Conservation (phyloP, 2,888 invertebrate species). For the Rhyacophila evoluta region DNA sequence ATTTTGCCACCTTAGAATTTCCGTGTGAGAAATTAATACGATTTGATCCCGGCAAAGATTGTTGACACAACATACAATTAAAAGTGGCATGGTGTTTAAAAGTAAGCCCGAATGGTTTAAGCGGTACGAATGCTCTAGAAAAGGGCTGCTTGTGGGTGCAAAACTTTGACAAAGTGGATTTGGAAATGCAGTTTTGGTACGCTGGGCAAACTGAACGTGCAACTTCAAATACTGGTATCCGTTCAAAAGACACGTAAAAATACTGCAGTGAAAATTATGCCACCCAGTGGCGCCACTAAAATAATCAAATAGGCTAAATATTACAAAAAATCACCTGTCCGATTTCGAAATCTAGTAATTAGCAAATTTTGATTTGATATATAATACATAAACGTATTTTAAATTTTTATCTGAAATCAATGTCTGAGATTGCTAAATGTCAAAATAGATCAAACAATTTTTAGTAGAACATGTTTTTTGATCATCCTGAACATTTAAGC, state of each 20-base stretch:
- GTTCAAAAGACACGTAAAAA: not conserved
- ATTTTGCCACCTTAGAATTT: not conserved
- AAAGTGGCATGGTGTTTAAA: not conserved
- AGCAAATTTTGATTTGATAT: too few species aligned
- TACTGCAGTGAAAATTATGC: not conserved
- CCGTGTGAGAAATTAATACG: not conserved
- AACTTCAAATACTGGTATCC: slow-evolving; percentile 11
- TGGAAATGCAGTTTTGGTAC: not conserved
- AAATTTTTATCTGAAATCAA: too few species aligned
- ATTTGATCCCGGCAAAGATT: not conserved
- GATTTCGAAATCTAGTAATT: too few species aligned
- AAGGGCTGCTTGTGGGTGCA: not conserved
- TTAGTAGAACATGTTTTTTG: too few species aligned
- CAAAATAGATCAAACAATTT: too few species aligned
- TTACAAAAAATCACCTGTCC: too few species aligned
- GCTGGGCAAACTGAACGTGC: slow-evolving; percentile 2
- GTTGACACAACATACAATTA: not conserved
- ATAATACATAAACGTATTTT: too few species aligned
- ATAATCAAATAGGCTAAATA: too few species aligned
- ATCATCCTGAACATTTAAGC: too few species aligned
- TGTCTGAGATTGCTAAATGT: too few species aligned
- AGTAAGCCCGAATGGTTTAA: not conserved
- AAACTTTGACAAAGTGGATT: not conserved
- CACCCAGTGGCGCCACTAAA: not conserved
- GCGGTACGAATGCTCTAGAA: not conserved